Conservation (phyloP, 2,797 vertebrate species). For the Hydrocynus forskahlii region DNA sequence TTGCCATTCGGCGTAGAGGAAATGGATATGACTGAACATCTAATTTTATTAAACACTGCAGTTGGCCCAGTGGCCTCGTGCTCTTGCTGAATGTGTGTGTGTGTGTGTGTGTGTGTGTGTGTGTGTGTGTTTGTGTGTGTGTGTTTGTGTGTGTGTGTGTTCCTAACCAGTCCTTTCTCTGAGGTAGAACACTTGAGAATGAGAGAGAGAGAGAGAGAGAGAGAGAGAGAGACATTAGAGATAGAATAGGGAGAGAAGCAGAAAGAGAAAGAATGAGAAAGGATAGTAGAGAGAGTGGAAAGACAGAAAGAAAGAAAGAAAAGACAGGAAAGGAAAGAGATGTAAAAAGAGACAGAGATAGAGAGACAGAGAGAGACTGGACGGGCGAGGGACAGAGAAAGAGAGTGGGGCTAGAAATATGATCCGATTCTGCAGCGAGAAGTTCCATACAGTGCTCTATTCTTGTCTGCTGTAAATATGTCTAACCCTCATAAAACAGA, state of each 20-base stretch:
- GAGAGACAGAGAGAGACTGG: not conserved
- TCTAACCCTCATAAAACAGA: slow-evolving; percentile 55
- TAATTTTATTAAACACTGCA: slow-evolving; percentile 18
- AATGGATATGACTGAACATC: slow-evolving; percentile 6
- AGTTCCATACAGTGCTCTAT: slow-evolving; percentile 63
- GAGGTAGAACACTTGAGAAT: not conserved
- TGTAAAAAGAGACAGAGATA: not conserved
- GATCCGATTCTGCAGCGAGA: slow-evolving; percentile 58
- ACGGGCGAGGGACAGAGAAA: not conserved
- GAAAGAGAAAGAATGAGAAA: no score
- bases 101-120: slow-evolving; percentile 16
- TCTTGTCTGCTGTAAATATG: slow-evolving; percentile 65
- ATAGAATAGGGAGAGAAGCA: no score
- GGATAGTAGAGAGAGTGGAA: not conserved
- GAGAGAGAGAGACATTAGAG: not conserved
- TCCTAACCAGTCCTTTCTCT: slow-evolving; percentile 53
- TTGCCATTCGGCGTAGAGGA: not conserved
- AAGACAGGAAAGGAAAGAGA: not conserved
- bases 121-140: no score
- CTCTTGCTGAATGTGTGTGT: slow-evolving; percentile 1
- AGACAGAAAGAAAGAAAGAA: not conserved
- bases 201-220: no score
- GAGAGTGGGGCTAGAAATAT: slow-evolving; percentile 53
- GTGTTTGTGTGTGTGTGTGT: slow-evolving; percentile 12
- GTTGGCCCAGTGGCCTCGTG: not conserved